phyloP scores from a whole-genome alignment of 1,140 invertebrate genomes.

The Whitmania pigra region DNA sequence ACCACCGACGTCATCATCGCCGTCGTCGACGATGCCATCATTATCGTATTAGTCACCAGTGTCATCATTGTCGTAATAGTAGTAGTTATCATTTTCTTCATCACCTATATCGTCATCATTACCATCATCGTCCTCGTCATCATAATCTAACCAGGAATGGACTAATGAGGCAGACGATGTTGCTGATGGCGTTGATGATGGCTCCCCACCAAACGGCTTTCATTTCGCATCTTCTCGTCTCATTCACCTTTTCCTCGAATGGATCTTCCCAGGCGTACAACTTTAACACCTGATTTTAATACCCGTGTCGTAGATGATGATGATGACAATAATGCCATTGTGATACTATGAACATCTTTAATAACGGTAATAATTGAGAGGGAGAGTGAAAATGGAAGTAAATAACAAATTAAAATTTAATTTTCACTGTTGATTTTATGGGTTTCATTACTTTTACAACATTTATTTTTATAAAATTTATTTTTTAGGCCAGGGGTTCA shows the following conservation, averaged over 20 bases:
- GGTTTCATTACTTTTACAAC: no score
- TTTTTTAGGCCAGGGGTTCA: no score
- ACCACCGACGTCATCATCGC: not conserved
- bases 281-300: constrained; percentile 26
- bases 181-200: constrained; percentile 51
- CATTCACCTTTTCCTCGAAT: constrained; percentile 38
- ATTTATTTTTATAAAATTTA: no score
- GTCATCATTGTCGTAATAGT: not conserved
- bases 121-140: not conserved
- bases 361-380: no score
- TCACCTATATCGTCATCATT: not conserved
- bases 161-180: constrained; percentile 81
- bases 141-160: constrained; percentile 55
- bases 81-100: not conserved
- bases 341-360: no score
- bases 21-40: not conserved
- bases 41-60: not conserved
- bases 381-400: no score
- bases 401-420: no score
- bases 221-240: constrained; percentile 37
- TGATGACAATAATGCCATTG: no score
- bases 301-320: no score
- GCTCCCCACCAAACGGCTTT: constrained; percentile 36
- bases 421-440: no score
- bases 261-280: constrained; percentile 33